These are phyloP conservation scores for Cryptotermes secundus DNA, from an alignment of 1,140 invertebrate genomes.

Conservation along the genomic window DNA sequence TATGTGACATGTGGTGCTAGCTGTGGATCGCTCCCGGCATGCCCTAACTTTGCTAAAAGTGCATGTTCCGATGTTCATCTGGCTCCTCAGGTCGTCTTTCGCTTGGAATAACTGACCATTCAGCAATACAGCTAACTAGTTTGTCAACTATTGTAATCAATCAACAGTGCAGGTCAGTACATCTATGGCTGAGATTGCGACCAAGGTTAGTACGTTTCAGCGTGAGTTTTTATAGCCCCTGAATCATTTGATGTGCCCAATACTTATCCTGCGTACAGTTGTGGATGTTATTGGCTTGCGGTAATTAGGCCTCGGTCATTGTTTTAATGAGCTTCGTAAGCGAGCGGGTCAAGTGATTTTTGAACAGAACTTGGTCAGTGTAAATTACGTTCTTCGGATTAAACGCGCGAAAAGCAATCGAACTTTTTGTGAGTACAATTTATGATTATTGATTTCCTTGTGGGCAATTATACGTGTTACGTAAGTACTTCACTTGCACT, in stretches of 20 bases:
- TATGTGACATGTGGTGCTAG: constrained; percentile 1
- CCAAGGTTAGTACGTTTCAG: neutral
- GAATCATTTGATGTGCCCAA: neutral
- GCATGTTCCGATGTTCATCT: neutral
- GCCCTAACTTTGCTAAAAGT: neutral
- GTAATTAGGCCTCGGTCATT: neutral
- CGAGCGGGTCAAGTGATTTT: neutral
- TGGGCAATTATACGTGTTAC: neutral
- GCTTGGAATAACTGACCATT: neutral
- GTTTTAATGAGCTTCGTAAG: neutral
- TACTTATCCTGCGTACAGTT: neutral
- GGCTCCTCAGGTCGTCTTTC: neutral
- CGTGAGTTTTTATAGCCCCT: neutral
- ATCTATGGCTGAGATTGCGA: neutral
- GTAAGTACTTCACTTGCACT: too few species aligned
- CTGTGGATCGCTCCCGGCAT: neutral
- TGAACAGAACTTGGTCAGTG: neutral
- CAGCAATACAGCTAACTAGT: neutral
- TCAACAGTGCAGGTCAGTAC: constrained; percentile 12
- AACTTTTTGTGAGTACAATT: neutral
- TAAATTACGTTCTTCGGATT: neutral
- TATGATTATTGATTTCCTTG: too few species aligned
- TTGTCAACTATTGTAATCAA: neutral
- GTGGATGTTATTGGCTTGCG: neutral
- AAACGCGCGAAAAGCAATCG: neutral